Evolutionary conservation across 2,888 invertebrate species (phyloP).

Genomic region (Helobdella robusta): DNA sequence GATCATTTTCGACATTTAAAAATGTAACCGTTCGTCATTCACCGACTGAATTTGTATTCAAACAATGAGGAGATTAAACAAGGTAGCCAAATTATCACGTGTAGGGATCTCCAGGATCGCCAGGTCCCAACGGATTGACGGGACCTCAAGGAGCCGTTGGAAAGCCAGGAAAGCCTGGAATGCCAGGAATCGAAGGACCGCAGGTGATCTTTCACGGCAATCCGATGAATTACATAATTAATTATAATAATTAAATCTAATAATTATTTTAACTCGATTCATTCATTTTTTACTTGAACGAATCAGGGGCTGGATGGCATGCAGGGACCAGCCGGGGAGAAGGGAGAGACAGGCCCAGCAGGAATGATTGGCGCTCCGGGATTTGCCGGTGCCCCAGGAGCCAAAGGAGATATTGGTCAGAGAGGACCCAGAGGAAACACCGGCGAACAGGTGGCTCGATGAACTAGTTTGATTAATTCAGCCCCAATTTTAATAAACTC

Average conservation of each 20-base stretch:
- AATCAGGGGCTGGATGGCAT: constrained; percentile 31
- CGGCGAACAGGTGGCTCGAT: constrained; percentile 15
- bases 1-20: too few species aligned
- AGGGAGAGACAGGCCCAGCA: constrained; percentile 31
- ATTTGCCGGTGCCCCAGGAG: constrained; percentile 30
- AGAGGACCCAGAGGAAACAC: constrained; percentile 14
- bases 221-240: too few species aligned
- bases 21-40: too few species aligned
- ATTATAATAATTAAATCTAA: too few species aligned
- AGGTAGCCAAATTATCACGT: too few species aligned
- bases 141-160: constrained; percentile 32
- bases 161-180: constrained; percentile 34
- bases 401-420: constrained; percentile 29
- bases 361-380: constrained; percentile 56
- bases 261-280: too few species aligned
- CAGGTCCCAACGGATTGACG: constrained; percentile 32
- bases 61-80: not conserved
- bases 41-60: too few species aligned
- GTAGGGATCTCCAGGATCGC: constrained; percentile 32
- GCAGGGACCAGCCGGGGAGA: constrained; percentile 26
- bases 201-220: too few species aligned
- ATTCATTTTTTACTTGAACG: not conserved
- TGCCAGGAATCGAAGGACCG: constrained; percentile 44
- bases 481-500: too few species aligned
- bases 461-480: too few species aligned